Conservation (phyloP, 2,888 invertebrate genomes). For the Uloborus plumipes region DNA sequence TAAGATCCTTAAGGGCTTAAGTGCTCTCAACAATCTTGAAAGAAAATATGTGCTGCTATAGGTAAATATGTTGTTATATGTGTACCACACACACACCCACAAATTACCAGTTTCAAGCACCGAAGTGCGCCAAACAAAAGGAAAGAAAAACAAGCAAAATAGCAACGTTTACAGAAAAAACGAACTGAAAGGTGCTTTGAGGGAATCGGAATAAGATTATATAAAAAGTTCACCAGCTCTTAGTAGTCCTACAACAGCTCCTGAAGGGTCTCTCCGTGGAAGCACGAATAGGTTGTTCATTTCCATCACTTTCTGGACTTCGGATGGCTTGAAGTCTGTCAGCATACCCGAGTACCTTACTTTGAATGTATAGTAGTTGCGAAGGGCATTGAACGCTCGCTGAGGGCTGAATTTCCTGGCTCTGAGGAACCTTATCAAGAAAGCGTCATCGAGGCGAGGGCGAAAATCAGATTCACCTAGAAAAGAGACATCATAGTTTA, state of each 20-base stretch:
- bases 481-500: no score
- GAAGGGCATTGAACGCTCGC: slow-evolving; percentile 19
- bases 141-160: no score
- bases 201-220: no score
- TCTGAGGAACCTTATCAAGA: slow-evolving; percentile 34
- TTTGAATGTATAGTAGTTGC: slow-evolving; percentile 43
- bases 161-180: no score
- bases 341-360: slow-evolving; percentile 16
- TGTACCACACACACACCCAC: no score
- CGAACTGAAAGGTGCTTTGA: no score
- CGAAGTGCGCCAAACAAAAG: no score
- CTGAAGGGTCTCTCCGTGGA: slow-evolving; percentile 14
- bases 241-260: slow-evolving; percentile 1
- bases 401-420: slow-evolving; percentile 35
- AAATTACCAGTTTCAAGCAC: no score
- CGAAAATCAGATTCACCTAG: slow-evolving; percentile 35
- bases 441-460: slow-evolving; percentile 18
- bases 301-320: slow-evolving; percentile 8
- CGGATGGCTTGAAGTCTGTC: slow-evolving; percentile 29
- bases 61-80: no score
- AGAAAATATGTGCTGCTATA: no score
- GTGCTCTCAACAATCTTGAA: no score
- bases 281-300: slow-evolving; percentile 18
- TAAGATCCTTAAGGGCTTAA: no score
- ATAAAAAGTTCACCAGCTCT: slow-evolving; percentile 1